Evolutionary conservation across 1,140 invertebrate genomes (phyloP), one percentile per base, ranked within the genome.

Genomic region (Brachystomella parvula): DNA sequence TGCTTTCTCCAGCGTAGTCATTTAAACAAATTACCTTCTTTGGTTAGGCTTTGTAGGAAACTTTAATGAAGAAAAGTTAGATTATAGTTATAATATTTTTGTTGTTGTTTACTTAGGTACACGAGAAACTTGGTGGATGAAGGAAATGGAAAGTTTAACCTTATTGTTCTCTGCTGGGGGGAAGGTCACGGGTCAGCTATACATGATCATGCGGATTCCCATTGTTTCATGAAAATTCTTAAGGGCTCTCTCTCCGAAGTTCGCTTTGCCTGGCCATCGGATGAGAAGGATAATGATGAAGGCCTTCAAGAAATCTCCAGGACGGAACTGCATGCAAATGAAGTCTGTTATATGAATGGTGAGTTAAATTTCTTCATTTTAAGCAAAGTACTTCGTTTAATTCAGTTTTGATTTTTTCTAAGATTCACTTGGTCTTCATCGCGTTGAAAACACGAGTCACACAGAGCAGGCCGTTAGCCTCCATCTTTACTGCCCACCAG

Each of bases 131-230:
- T 98, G 63, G 91, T 97, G 1, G 92, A 96, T 75, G 85, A 84
- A 69, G 94, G 94, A 12, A 98, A 99, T 78, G 96, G 93, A 1
- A 95, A 92, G 77, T 99, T 96, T 78, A 99, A 99, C 79, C 81
- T 99, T 68, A 94, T 99, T 86, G 82, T 97, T 26, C 77, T 99
- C 0, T 98, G 95, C 78, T 99, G 96, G 96, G 90, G 91, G 32
- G 91, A 96, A 76, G 92, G 92, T 30, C 92, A 97, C 68, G 90
- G 88, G 0, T 96, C 93, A 0, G 86, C 89, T 19, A 96, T 99
- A 70, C 96, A 99, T 76, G 94, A 97, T 77, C 96, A 99, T 76
- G 86, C 94, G 0, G 85, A 96, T 74, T 86, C 94, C 0, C 94
- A 99, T 76, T 99, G 96, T 77, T 95, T 99, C 75, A 95, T 99